phyloP scores from a whole-genome alignment of 1,140 invertebrate genomes.

The Bilobella aurantiaca region DNA sequence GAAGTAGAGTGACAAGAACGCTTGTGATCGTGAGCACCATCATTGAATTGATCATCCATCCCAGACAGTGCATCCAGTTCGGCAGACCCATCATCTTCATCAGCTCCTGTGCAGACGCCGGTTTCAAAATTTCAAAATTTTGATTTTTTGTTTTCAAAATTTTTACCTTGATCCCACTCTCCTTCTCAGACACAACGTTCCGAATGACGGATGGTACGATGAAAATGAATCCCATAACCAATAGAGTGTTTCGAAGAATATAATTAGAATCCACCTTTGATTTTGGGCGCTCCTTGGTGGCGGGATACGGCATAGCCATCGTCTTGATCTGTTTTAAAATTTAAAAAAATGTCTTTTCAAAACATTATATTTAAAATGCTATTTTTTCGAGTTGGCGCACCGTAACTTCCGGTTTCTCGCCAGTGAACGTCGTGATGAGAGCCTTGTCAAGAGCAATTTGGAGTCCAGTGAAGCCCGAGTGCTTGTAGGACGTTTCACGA shows the following conservation, averaged over 20 bases:
- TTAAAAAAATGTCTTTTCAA: no score
- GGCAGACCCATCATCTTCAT: slow-evolving; percentile 25
- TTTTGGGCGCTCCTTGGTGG: no score
- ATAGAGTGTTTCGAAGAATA: slow-evolving; percentile 19
- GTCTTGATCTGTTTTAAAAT: no score
- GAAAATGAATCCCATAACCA: slow-evolving; percentile 29
- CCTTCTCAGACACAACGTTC: slow-evolving; percentile 28
- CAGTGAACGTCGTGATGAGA: no score
- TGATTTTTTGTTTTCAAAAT: background rate
- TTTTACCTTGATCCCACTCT: slow-evolving; percentile 31
- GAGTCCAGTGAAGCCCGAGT: no score
- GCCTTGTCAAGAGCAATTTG: no score
- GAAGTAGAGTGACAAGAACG: slow-evolving; percentile 21
- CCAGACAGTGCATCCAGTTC: slow-evolving; percentile 33
- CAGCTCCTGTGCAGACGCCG: slow-evolving; percentile 11
- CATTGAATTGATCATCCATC: slow-evolving; percentile 31
- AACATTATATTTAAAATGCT: no score
- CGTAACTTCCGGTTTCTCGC: no score
- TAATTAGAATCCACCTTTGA: no score
- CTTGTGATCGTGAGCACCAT: slow-evolving; percentile 19
- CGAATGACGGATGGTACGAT: slow-evolving; percentile 30
- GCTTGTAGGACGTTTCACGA: no score
- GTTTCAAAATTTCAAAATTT: background rate
- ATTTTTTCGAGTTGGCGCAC: no score
- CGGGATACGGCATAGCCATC: no score